Evolutionary conservation across 2,113 vertebrate genomes (phyloP).

Genomic region (Pandion haliaetus): DNA sequence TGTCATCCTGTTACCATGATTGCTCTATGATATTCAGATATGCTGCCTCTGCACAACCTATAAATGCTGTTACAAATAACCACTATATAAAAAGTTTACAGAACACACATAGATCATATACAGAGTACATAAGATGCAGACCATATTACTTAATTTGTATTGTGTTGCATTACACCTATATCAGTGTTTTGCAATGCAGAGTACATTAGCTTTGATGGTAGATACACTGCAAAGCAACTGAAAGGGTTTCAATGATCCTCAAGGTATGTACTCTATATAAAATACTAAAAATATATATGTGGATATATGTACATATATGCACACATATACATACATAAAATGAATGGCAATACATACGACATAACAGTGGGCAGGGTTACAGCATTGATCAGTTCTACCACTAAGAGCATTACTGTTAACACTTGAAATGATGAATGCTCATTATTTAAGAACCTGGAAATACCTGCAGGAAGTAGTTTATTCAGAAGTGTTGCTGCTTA

Average conservation of each 20-base stretch:
- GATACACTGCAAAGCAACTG: constrained; percentile 31
- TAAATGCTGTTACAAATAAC: constrained; percentile 47
- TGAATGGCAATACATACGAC: constrained; percentile 69
- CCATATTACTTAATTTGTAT: background rate
- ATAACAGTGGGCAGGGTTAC: constrained; percentile 61
- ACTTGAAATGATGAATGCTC: constrained; percentile 15
- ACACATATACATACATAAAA: constrained; percentile 76
- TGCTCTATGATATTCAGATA: background rate
- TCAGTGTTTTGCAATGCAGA: background rate
- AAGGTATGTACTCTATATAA: constrained; percentile 78
- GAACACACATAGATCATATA: constrained; percentile 73
- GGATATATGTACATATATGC: constrained; percentile 67
- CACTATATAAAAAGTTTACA: constrained; percentile 61
- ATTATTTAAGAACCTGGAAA: background rate
- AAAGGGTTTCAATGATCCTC: constrained; percentile 68
- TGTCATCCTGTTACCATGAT: background rate
- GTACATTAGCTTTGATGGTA: background rate
- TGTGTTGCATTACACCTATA: background rate
- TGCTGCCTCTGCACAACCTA: constrained; percentile 29
- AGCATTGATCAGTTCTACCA: constrained; percentile 7
- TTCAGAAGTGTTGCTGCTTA: background rate
- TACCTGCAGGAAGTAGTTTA: constrained; percentile 6
- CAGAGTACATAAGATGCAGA: constrained; percentile 78
- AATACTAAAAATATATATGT: constrained; percentile 70
- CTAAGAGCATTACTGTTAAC: constrained; percentile 17